Evolutionary conservation across 2,797 vertebrate genomes (phyloP), one percentile per base, ranked within the genome.

Genomic region (Xyrichtys novacula): DNA sequence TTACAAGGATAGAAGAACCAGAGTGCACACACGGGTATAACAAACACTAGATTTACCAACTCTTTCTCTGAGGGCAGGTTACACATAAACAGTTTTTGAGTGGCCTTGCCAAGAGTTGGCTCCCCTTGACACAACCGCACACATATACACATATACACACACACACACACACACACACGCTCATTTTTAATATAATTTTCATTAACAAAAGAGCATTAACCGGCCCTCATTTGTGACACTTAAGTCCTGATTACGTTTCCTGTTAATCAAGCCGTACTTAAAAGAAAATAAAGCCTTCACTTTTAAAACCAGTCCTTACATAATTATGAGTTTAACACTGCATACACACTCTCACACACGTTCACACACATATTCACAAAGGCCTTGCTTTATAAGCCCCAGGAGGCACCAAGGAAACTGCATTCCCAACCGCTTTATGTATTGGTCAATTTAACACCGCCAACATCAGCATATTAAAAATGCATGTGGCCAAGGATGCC

Each of bases 381-480:
- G 52, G 16, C 48, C 43, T 75, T 57, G 77, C 57, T 87, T 77
- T 78, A 81, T 72, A 38, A 49, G 61, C 55, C 82, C 76, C 71
- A 43, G 36, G 69, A 83, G 86, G 72, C 40, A 0, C 62, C 25
- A 74, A 80, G 74, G 78, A 88, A 85, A 78, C 83, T 85, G 85
- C 80, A 67, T 83, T 78, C 73, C 84, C 72, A 72, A 83, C 58
- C 31, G 40, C 74, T 89, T 89, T 80, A 84, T 81, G 74, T 65
- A 72, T 57, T 74, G 89, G 86, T 88, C 88, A 87, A 88, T 90
- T 90, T 87, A 86, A 82, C 87, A 77, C 59, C 1, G 71, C 88
- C 78, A 76, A 84, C 88, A 84, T 87, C 84, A 88, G 85, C 89
- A 78, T 68, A 85, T 89, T 89, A 88, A 89, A 89, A 87, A 90